Conservation (phyloP, 2,888 invertebrate species). For the Tipula unca region DNA sequence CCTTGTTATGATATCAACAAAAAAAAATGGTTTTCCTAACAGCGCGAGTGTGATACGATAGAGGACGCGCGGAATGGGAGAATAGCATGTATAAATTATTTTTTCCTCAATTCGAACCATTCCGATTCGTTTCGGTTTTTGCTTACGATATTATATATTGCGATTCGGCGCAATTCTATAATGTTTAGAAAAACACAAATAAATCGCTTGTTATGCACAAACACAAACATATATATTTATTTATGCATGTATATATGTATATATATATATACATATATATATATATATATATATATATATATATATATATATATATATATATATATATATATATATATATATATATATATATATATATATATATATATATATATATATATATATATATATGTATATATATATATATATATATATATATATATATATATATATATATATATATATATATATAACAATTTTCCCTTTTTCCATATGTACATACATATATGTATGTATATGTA, state of each 20-base stretch:
- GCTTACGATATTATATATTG: not conserved
- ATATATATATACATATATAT: not conserved
- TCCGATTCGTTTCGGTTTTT: not conserved
- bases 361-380: not conserved
- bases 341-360: no score
- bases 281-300: no score
- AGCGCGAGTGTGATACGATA: not conserved
- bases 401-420: no score
- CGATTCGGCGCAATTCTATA: not conserved
- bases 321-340: not conserved
- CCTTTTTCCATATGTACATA: not conserved
- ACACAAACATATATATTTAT: not conserved
- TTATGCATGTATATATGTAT: not conserved
- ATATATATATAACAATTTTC: not conserved
- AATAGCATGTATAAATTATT: not conserved
- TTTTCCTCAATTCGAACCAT: not conserved
- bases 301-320: not conserved
- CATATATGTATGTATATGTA: no score
- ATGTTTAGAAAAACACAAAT: not conserved
- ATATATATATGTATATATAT: not conserved
- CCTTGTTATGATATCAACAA: not conserved
- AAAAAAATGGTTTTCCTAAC: not conserved
- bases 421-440: no score
- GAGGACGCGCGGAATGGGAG: not conserved
- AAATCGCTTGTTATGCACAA: not conserved